Evolutionary conservation across 2,888 invertebrate genomes (phyloP).

Genomic region (Andrena bucephala): DNA sequence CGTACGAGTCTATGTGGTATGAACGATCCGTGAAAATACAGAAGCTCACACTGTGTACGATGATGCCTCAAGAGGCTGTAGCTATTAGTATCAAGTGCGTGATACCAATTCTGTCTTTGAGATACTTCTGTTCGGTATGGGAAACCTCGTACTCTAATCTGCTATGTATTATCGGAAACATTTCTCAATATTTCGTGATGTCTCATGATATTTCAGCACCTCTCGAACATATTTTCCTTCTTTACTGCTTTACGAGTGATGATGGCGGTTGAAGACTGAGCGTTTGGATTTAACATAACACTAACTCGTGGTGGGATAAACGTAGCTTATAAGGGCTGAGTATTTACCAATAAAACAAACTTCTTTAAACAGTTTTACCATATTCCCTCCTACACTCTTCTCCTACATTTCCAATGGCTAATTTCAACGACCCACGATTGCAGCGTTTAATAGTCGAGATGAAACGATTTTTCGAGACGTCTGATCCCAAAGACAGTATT

Average conservation of each 20-base stretch:
- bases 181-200: too few relatives aligned
- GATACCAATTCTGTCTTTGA: slow-evolving; percentile 62
- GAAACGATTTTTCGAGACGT: slow-evolving; percentile 30
- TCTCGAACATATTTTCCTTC: slow-evolving; percentile 65
- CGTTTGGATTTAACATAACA: too few relatives aligned
- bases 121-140: slow-evolving; percentile 59
- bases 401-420: not conserved
- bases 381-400: too few relatives aligned
- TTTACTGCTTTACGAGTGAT: slow-evolving; percentile 63
- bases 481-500: slow-evolving; percentile 30
- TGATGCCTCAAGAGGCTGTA: slow-evolving; percentile 59
- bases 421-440: not conserved
- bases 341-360: too few relatives aligned
- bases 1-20: slow-evolving; percentile 51
- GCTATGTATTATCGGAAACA: not conserved
- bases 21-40: slow-evolving; percentile 20
- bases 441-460: slow-evolving; percentile 58
- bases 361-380: too few relatives aligned
- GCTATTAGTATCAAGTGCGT: slow-evolving; percentile 53
- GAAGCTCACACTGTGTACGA: slow-evolving; percentile 9
- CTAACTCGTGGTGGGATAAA: too few relatives aligned
- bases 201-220: slow-evolving; percentile 48
- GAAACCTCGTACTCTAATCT: not conserved
- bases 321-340: not conserved
- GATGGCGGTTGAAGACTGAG: not conserved